A percentile compares a stretch with the other conserved stretches of the same genome.
These are phyloP conservation scores for Crambe crambe DNA, from an alignment of 37 sponge, comb jelly and placozoan species.

Conservation along the genomic window DNA sequence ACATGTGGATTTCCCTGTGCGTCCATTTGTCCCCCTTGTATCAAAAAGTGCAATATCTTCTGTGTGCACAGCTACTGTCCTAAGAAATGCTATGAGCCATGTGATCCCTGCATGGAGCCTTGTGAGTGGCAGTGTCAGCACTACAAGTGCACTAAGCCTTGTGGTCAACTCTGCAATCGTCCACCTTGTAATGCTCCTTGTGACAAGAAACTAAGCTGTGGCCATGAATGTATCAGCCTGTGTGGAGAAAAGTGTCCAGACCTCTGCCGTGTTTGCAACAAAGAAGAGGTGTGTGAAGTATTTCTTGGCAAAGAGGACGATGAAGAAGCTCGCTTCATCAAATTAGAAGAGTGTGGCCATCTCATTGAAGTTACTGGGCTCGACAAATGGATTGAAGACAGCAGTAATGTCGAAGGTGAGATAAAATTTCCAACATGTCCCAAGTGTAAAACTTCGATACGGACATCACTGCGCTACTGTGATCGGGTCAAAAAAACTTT, in stretches of 20 bases:
- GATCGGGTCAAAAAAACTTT: constrained; percentile 69
- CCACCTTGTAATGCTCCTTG: constrained; percentile 62
- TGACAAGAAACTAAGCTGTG: constrained; percentile 49
- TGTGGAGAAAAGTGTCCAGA: constrained; percentile 90
- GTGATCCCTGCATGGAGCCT: constrained; percentile 67
- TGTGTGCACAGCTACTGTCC: constrained; percentile 80
- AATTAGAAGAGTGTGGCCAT: constrained; percentile 80
- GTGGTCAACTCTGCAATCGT: constrained; percentile 81
- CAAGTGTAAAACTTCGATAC: constrained; percentile 71
- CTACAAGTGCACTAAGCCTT: constrained; percentile 61
- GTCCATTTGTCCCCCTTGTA: constrained; percentile 73
- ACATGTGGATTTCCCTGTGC: constrained; percentile 72
- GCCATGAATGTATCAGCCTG: constrained; percentile 85
- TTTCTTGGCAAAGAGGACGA: constrained; percentile 93
- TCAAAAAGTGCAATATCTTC: constrained; percentile 57
- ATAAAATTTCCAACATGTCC: constrained; percentile 83
- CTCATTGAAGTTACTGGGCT: constrained; percentile 79
- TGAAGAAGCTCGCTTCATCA: constrained; percentile 74
- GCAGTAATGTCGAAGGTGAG: constrained; percentile 4
- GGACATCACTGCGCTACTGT: constrained; percentile 78
- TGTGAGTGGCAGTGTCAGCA: constrained; percentile 89
- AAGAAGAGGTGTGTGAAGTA: constrained; percentile 61
- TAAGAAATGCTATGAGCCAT: constrained; percentile 73
- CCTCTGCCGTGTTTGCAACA: constrained; percentile 66
- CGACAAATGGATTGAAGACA: constrained; percentile 85